Conservation (phyloP, 2,797 vertebrate genomes). For the Rachycentron canadum region DNA sequence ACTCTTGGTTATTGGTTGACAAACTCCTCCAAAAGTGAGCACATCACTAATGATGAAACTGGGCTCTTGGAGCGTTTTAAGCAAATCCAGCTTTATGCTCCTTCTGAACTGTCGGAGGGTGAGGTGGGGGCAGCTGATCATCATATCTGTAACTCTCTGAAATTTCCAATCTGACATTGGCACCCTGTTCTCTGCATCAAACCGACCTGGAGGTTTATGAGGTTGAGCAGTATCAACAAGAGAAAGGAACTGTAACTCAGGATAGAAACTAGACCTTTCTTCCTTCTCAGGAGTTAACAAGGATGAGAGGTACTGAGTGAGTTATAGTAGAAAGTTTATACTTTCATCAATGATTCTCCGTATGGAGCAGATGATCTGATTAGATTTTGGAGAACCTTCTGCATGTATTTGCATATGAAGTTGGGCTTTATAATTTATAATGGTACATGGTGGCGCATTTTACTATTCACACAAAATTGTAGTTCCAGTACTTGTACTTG, state of each 20-base stretch:
- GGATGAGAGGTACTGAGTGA: neutral
- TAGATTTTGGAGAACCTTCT: neutral
- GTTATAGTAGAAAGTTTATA: neutral
- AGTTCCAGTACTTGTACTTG: too few relatives aligned
- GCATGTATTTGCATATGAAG: neutral
- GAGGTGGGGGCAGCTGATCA: neutral
- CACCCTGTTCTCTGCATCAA: too few relatives aligned
- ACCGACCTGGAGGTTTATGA: too few relatives aligned
- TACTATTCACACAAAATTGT: too few relatives aligned
- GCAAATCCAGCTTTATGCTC: neutral
- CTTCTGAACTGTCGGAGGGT: neutral
- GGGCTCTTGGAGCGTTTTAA: neutral
- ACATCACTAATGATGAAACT: neutral
- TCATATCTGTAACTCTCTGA: neutral
- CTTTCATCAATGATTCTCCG: too few relatives aligned
- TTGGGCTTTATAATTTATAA: too few relatives aligned
- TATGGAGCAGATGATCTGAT: neutral
- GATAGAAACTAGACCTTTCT: neutral
- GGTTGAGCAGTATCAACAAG: neutral
- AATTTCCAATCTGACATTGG: neutral
- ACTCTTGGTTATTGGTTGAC: neutral
- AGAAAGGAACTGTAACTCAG: neutral
- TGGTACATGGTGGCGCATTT: too few relatives aligned
- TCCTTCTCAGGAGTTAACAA: neutral
- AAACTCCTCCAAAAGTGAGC: neutral